phyloP scores from a whole-genome alignment of 2,888 invertebrate species.

The Luperina nickerlii region DNA sequence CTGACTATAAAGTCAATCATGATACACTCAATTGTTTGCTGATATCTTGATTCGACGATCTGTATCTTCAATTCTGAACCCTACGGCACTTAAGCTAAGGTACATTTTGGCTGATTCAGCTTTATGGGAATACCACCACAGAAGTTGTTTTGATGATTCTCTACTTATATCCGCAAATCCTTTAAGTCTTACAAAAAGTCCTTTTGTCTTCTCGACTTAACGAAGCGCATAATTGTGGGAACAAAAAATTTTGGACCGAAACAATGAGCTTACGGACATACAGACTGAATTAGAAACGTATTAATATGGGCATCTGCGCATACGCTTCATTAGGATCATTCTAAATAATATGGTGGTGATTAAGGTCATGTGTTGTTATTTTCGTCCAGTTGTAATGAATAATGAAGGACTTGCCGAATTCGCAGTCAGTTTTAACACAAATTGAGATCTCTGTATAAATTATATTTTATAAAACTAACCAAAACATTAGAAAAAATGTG shows the following conservation, averaged over 20 bases:
- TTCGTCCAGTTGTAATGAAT: constrained; percentile 16
- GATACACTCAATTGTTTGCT: constrained; percentile 78
- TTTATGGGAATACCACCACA: constrained; percentile 66
- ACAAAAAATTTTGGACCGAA: constrained; percentile 69
- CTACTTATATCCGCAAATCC: constrained; percentile 74
- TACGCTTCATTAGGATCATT: constrained; percentile 66
- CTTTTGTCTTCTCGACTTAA: constrained; percentile 76
- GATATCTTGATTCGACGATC: constrained; percentile 73
- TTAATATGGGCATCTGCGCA: constrained; percentile 63
- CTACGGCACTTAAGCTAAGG: constrained; percentile 30
- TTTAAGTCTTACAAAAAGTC: constrained; percentile 74
- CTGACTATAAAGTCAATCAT: constrained; percentile 75
- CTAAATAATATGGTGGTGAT: constrained; percentile 55
- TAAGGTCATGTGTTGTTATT: constrained; percentile 58
- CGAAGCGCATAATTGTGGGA: constrained; percentile 72
- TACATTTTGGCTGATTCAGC: constrained; percentile 35
- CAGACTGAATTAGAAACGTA: constrained; percentile 64
- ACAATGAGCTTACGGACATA: constrained; percentile 68
- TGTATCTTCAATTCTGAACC: constrained; percentile 45
- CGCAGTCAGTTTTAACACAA: not conserved
- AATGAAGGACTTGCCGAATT: constrained; percentile 11
- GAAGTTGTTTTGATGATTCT: constrained; percentile 75
- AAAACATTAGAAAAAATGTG: not conserved
- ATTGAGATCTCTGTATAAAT: not conserved
- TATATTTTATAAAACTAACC: not conserved